Conservation (phyloP, 2,797 vertebrate genomes). For the Gymnoscopelus microlampas region DNA sequence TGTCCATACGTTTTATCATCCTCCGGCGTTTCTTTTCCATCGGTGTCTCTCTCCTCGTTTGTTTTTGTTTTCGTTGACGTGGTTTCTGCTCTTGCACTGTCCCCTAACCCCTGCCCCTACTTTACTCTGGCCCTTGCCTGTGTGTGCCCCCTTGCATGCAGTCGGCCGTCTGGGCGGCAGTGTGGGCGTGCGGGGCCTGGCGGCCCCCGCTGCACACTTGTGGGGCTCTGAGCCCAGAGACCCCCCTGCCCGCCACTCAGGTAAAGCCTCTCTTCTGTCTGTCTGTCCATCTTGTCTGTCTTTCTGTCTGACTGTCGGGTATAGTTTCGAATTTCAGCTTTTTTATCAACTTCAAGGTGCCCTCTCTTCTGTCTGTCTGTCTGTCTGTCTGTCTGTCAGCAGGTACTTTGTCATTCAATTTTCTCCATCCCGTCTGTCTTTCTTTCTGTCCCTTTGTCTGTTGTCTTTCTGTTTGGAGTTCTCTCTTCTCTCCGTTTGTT, state of each 20-base stretch:
- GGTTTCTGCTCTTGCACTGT: conserved; percentile 63
- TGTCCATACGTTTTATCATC: conserved; percentile 23
- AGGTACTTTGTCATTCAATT: not conserved
- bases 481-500: not conserved
- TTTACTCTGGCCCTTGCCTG: conserved; percentile 67
- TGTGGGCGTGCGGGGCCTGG: conserved; percentile 59
- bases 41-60: conserved; percentile 31
- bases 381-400: not conserved
- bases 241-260: conserved; percentile 70
- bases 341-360: no score
- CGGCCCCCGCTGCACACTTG: conserved; percentile 51
- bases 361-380: conserved; percentile 27
- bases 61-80: conserved; percentile 56
- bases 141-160: conserved; percentile 75
- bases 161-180: conserved; percentile 57
- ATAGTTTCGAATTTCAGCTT: no score
- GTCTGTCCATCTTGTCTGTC: conserved; percentile 4
- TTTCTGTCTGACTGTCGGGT: no score
- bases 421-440: not conserved
- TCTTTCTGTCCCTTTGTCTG: not conserved
- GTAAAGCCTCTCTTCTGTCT: conserved; percentile 61
- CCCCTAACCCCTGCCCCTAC: conserved; percentile 62
- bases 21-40: conserved; percentile 10
- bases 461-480: not conserved
- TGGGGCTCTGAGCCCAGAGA: conserved; percentile 74